These are phyloP conservation scores for Melanotaenia maccullochi DNA, from an alignment of 2,797 vertebrate genomes.

Conservation along the genomic window DNA sequence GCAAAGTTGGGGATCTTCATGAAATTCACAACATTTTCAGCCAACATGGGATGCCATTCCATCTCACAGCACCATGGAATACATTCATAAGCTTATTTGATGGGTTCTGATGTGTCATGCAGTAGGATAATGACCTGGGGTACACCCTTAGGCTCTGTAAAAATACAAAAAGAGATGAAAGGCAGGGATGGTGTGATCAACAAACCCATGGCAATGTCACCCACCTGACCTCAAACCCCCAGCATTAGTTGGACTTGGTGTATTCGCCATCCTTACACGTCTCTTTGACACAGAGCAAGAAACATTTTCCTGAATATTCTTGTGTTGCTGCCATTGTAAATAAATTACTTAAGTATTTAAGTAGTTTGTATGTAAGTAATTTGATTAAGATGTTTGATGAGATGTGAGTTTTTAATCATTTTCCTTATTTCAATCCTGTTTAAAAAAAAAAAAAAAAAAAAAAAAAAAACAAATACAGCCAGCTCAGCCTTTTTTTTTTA, in stretches of 20 bases:
- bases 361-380: background rate
- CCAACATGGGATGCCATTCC: constrained; percentile 12
- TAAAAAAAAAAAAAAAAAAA: no score
- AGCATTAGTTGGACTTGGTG: background rate
- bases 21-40: background rate
- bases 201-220: background rate
- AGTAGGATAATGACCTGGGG: constrained; percentile 2
- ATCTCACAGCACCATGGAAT: background rate
- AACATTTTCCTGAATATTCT: background rate
- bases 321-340: background rate
- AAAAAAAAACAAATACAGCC: background rate
- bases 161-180: background rate
- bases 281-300: background rate
- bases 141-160: background rate
- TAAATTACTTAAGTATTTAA: background rate
- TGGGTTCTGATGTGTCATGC: constrained; percentile 11
- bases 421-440: no score
- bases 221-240: background rate
- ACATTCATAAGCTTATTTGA: constrained; percentile 3
- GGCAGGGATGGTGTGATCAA: background rate
- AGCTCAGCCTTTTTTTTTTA: background rate
- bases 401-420: background rate
- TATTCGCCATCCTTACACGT: background rate
- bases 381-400: background rate
- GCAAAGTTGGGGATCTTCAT: constrained; percentile 17